A percentile compares a stretch with the other conserved stretches of the same genome.
These are phyloP conservation scores for Sebastes melanostomus DNA, from an alignment of 2,797 vertebrate species.

Conservation along the genomic window DNA sequence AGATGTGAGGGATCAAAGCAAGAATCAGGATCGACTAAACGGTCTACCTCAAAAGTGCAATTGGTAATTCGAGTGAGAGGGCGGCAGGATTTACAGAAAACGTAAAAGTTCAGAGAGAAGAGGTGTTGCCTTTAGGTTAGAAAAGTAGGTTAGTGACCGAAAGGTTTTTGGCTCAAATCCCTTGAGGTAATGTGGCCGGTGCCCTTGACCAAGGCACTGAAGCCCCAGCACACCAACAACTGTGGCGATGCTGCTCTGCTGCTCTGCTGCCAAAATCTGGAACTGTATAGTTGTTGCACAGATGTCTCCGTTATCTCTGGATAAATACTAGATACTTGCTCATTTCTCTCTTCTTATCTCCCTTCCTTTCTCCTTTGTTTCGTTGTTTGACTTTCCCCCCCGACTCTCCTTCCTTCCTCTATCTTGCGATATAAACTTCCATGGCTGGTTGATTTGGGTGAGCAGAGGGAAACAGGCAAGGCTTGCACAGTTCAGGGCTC, in stretches of 20 bases:
- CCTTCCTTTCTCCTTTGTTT: neutral
- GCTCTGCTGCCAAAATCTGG: constrained; percentile 25
- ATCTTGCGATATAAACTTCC: constrained; percentile 63
- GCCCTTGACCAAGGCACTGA: constrained; percentile 32
- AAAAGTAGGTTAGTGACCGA: constrained; percentile 31
- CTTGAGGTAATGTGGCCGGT: constrained; percentile 20
- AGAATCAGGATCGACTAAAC: neutral
- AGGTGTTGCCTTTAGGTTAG: neutral
- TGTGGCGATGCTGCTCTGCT: constrained; percentile 14
- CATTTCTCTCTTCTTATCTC: neutral
- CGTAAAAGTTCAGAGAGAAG: neutral
- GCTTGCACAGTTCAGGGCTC: constrained; percentile 71
- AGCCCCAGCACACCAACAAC: constrained; percentile 14
- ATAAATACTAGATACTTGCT: neutral
- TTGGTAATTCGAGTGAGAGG: neutral
- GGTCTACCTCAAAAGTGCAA: neutral
- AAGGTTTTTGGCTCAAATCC: constrained; percentile 32
- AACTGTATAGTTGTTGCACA: neutral
- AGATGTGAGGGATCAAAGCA: constrained; percentile 28
- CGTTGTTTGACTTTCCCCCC: constrained; percentile 28
- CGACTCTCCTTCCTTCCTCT: constrained; percentile 20
- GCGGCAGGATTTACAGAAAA: neutral
- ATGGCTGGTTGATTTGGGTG: constrained; percentile 74
- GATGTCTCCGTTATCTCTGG: neutral
- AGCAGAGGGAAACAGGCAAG: constrained; percentile 62